phyloP scores from a whole-genome alignment of 2,797 vertebrate genomes.

The Columba guinea region DNA sequence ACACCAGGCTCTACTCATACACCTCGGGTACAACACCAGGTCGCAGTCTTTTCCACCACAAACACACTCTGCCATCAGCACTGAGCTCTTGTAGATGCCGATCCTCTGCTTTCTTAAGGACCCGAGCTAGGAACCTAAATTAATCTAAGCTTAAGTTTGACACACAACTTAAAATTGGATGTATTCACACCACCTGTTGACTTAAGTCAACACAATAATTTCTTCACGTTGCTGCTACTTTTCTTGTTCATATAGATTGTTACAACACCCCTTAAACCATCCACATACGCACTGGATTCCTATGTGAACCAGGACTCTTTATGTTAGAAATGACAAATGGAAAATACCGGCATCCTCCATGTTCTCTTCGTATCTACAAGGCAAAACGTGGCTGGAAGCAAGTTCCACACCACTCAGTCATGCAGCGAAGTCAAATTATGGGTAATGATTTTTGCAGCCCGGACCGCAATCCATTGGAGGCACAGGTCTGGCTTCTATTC shows the following conservation, averaged over 20 bases:
- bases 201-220: background rate
- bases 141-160: background rate
- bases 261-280: background rate
- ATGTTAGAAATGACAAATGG: slow-evolving; percentile 6
- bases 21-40: background rate
- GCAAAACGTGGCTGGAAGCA: slow-evolving; percentile 22
- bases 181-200: background rate
- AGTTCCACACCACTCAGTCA: slow-evolving; percentile 43
- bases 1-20: background rate
- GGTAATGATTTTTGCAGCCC: slow-evolving; percentile 55
- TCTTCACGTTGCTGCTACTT: background rate
- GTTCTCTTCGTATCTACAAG: background rate
- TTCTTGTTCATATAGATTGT: background rate
- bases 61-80: background rate
- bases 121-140: background rate
- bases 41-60: background rate
- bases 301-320: background rate
- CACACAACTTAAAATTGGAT: background rate
- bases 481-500: background rate
- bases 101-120: background rate
- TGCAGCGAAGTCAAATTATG: slow-evolving; percentile 25
- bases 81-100: background rate
- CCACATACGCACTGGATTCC: accelerated
- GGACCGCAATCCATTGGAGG: background rate
- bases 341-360: background rate